A percentile compares a stretch with the other conserved stretches of the same genome.
Conservation (phyloP, 2,113 vertebrate species). For the Sinocyclocheilus grahami region DNA sequence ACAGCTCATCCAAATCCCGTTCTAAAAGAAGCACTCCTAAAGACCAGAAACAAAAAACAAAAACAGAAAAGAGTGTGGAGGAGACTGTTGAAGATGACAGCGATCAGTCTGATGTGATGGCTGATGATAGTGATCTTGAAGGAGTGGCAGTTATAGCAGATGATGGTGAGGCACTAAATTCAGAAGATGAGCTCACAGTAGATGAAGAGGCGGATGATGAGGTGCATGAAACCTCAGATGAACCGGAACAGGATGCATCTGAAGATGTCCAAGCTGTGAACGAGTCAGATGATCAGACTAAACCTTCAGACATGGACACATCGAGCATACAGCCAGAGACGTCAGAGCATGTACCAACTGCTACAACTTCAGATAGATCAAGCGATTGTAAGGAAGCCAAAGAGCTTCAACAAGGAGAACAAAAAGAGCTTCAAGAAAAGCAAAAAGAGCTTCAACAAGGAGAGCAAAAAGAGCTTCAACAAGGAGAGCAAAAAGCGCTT, state of each 20-base stretch:
- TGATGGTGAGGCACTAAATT: constrained; percentile 36
- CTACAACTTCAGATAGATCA: background rate
- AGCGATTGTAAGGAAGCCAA: background rate
- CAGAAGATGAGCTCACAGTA: constrained; percentile 33
- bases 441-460: too few species aligned
- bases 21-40: constrained; percentile 27
- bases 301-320: background rate
- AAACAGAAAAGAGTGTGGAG: background rate
- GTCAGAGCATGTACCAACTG: background rate
- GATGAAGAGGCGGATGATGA: background rate
- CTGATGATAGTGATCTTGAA: constrained; percentile 51
- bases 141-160: constrained; percentile 53
- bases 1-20: constrained; percentile 2
- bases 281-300: background rate
- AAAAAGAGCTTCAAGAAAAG: too few species aligned
- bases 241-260: background rate
- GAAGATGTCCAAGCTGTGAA: background rate
- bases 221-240: background rate
- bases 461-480: background rate
- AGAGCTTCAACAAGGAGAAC: background rate
- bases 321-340: background rate
- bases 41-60: constrained; percentile 2
- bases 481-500: too few species aligned
- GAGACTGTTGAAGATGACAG: background rate
- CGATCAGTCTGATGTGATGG: background rate